phyloP scores from a whole-genome alignment of 1,140 invertebrate genomes.

The Lerema accius region DNA sequence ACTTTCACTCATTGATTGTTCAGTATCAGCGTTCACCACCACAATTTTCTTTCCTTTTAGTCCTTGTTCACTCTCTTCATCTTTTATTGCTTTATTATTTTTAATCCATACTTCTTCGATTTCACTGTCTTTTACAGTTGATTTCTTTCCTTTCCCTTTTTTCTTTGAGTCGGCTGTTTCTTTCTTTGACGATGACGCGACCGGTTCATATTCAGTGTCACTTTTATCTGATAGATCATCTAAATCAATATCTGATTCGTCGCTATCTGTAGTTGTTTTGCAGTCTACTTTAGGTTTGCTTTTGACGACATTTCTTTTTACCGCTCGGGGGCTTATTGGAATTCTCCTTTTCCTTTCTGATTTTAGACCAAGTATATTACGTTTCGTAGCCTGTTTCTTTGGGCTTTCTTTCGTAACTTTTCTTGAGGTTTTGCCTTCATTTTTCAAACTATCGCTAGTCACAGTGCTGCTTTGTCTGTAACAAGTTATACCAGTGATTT shows the following conservation, averaged over 20 bases:
- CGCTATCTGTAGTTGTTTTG: neutral
- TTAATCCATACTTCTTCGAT: neutral
- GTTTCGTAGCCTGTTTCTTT: neutral
- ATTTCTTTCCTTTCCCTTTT: neutral
- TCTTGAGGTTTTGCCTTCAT: neutral
- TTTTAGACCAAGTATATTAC: neutral
- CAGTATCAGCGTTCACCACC: neutral
- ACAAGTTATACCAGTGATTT: neutral
- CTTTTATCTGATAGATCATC: neutral
- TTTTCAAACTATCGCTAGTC: neutral
- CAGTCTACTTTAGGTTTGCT: neutral
- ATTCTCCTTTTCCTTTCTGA: slow-evolving; percentile 1
- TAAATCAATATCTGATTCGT: neutral
- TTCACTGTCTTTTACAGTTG: neutral
- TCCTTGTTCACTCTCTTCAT: neutral
- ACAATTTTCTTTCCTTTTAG: neutral
- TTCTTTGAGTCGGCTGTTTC: neutral
- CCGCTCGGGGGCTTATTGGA: slow-evolving; percentile 5
- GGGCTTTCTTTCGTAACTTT: neutral
- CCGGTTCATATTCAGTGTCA: neutral
- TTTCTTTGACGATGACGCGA: neutral
- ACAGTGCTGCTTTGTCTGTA: slow-evolving; percentile 6
- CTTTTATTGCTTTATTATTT: neutral
- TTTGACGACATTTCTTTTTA: neutral
- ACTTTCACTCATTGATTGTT: neutral